phyloP scores from a whole-genome alignment of 2,888 invertebrate genomes.

The Beris morrisii region DNA sequence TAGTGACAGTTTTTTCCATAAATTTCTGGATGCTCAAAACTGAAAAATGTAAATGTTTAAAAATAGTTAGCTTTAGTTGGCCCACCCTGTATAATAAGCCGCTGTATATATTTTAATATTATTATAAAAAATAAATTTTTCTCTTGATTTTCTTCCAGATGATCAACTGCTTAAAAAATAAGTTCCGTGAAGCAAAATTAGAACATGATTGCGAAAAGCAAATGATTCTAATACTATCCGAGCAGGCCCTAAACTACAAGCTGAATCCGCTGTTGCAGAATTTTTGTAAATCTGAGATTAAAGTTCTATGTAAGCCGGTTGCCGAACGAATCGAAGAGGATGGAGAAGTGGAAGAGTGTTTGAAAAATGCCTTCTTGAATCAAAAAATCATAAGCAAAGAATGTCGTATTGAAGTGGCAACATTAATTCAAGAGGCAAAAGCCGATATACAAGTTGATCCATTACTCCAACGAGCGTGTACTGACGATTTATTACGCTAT shows the following conservation, averaged over 20 bases:
- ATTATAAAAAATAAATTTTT: no score
- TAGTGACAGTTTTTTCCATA: no score
- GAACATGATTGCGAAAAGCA: constrained; percentile 78
- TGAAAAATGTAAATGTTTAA: no score
- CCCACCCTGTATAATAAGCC: no score
- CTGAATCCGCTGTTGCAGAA: constrained; percentile 84
- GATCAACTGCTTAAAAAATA: constrained; percentile 78
- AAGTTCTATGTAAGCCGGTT: constrained; percentile 62
- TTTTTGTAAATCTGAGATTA: constrained; percentile 75
- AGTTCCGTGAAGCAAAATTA: constrained; percentile 75
- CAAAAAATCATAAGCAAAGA: constrained; percentile 72
- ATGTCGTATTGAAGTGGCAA: constrained; percentile 83
- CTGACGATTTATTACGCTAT: constrained; percentile 77
- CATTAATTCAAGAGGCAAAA: constrained; percentile 83
- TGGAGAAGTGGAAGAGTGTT: constrained; percentile 79
- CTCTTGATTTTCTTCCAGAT: constrained; percentile 46
- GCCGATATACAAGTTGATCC: constrained; percentile 97
- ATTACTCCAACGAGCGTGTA: constrained; percentile 83
- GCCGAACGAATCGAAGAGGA: constrained; percentile 53
- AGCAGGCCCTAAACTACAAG: constrained; percentile 88
- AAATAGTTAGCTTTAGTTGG: no score
- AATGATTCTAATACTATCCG: constrained; percentile 78
- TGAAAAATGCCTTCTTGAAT: constrained; percentile 79
- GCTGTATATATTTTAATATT: no score
- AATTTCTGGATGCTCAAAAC: no score